Base-by-base conservation (phyloP, 2,888 invertebrate species). In the Sminthurinus aureus region DNA sequence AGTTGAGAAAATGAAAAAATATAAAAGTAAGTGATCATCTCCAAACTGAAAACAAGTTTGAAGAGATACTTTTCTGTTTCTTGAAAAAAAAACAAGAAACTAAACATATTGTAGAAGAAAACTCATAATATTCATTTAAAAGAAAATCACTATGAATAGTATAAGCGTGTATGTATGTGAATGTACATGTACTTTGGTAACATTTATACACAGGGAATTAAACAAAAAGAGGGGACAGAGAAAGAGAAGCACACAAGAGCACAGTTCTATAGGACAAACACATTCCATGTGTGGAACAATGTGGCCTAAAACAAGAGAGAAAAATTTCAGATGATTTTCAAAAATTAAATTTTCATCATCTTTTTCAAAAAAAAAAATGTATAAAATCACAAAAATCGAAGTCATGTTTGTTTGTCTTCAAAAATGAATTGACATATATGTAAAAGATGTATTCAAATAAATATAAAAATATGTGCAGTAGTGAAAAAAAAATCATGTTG, bases 301-400 rank as follows among this genome's bases (percentile, higher is more conserved):
- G 69, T 66, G 69, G 69, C 80, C 80, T 81, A 81, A 74, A 75
- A 75, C 73, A 69, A 22, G 24, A 71, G 73, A 82, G 77, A 82
- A 82, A 77, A 82, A 82, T 76, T 82, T 64, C 51, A 82, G 69
- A 77, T 77, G 82, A 82, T 77, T 66, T 77, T 75, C 71, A 77
- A 82, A 82, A 76, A 77, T 76, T 50, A 71, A 13, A 50, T 12
- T 79, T 22, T 73, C 67, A 76, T 73, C 67, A 76, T 77, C 82
- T 58, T 76, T 24, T 76, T 38, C 75, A 82, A 75, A 75, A 82
- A 69, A 15, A 24, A 24, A 77, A 58, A 76, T 20, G 22, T 20
- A 67, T n/a, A 64, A 18, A 2, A 20, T 69, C 67, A 69, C 15
- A 69, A 78, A 83, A 38, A 24, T 18, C 73, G 24, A 24, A 73